phyloP scores from a whole-genome alignment of 2,797 vertebrate species.

The Erpetoichthys calabaricus region DNA sequence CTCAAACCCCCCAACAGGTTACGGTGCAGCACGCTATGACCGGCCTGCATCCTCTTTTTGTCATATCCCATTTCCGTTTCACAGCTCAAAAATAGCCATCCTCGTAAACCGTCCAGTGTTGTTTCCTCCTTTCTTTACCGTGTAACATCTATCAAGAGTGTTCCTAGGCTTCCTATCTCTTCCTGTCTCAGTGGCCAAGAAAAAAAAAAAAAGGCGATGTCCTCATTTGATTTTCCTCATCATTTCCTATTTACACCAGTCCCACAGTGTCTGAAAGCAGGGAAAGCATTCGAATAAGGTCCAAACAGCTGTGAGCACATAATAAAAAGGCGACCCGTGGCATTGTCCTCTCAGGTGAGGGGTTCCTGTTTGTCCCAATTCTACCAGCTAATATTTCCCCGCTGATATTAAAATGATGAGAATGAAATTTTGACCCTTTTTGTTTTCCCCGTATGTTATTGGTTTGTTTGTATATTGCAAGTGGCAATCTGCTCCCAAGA shows the following conservation, averaged over 20 bases:
- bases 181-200: slow-evolving; percentile 61
- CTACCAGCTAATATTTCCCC: slow-evolving; percentile 30
- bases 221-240: slow-evolving; percentile 46
- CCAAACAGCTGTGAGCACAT: slow-evolving; percentile 39
- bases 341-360: slow-evolving; percentile 30
- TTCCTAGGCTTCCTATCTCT: slow-evolving; percentile 74
- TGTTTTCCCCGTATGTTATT: not conserved
- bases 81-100: slow-evolving; percentile 72
- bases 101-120: slow-evolving; percentile 46
- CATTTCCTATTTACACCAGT: slow-evolving; percentile 57
- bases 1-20: slow-evolving; percentile 36
- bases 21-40: slow-evolving; percentile 52
- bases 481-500: not conserved
- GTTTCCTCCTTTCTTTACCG: slow-evolving; percentile 66
- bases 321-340: slow-evolving; percentile 29
- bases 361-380: slow-evolving; percentile 37
- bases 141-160: slow-evolving; percentile 72
- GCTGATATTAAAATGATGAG: slow-evolving; percentile 27
- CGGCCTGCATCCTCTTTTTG: slow-evolving; percentile 74
- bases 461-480: not conserved
- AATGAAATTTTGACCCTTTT: slow-evolving; percentile 21
- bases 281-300: slow-evolving; percentile 37
- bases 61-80: slow-evolving; percentile 69
- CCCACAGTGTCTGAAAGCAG: slow-evolving; percentile 40
- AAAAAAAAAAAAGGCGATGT: slow-evolving; percentile 47